Percentiles rank a stretch among this genome's conserved stretches.
Evolutionary conservation across 1,140 invertebrate genomes (phyloP).

Genomic region (Camponotus floridanus): DNA sequence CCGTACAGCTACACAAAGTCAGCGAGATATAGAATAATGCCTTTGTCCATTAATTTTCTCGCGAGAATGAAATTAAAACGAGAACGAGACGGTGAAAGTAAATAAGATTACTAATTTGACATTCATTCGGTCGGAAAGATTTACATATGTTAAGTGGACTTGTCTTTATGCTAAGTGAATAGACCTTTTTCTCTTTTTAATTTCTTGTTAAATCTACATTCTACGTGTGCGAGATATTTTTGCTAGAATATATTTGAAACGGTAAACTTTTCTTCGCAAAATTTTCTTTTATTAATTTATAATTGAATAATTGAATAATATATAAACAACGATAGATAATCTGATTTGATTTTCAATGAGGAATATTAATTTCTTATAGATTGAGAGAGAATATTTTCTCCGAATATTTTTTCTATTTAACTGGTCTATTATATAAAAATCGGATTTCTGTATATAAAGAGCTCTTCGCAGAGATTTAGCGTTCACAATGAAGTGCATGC

Average conservation of each 20-base stretch:
- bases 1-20: neutral
- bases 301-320: neutral
- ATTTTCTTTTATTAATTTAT: neutral
- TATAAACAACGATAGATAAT: neutral
- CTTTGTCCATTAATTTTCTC: constrained; percentile 4
- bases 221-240: neutral
- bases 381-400: neutral
- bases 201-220: neutral
- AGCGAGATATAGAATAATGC: neutral
- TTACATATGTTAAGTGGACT: constrained; percentile 3
- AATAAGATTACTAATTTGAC: constrained; percentile 27
- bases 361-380: neutral
- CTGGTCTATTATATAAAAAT: neutral
- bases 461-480: neutral
- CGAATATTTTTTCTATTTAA: neutral
- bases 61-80: neutral
- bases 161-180: neutral
- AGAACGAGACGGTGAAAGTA: constrained; percentile 4
- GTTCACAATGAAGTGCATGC: neutral
- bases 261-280: neutral
- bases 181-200: neutral
- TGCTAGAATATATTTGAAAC: neutral
- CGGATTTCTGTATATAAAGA: neutral
- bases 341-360: neutral
- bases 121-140: neutral